Base-by-base conservation (phyloP, 2,113 vertebrate genomes). In the Cygnus buccinator region DNA sequence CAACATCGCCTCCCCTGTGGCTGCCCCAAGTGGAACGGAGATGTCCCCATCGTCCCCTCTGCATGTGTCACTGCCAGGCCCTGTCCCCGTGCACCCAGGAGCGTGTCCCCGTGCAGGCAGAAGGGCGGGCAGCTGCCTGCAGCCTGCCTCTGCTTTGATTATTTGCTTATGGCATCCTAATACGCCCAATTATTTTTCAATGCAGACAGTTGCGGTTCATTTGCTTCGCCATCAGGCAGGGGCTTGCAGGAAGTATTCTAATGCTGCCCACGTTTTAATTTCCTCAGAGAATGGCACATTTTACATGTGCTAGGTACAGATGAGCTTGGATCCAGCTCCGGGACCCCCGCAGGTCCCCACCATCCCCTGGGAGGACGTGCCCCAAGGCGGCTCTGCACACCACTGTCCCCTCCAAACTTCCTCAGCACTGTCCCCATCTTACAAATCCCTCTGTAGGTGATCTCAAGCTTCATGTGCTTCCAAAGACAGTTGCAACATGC, bases 71-170 rank as follows among this genome's bases (percentile, higher is more conserved):
- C 52, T 11, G 71, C 82, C 31, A 23, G 66, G 66, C 43, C 1
- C 3, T 7, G 20, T 26, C 61, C 54, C 9, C 11, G 4, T 25
- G 68, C 63, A 39, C 16, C 1, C 0, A 1, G 62, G n/a, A 46
- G 41, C 2, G 5, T 2, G 33, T 68, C 21, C 28, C 44, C 3
- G 10, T 33, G 76, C 62, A 10, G 58, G 65, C 17, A 26, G 26
- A 44, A 21, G 16, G 35, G 58, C 72, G 52, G 61, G 67, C 85
- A 4, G 39, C 15, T 3, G 26, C 5, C 22, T 9, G 57, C 68
- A 62, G 15, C 3, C 2, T 6, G 43, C 52, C 44, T 21, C 62
- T 13, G 28, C 1, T 35, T 43, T 43, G 31, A 28, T 84, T 18
- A 16, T 71, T 84, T 76, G 68, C 87, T 84, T 72, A 44, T 11